Conservation (phyloP, 1,140 invertebrate species). For the Melitaea cinxia region DNA sequence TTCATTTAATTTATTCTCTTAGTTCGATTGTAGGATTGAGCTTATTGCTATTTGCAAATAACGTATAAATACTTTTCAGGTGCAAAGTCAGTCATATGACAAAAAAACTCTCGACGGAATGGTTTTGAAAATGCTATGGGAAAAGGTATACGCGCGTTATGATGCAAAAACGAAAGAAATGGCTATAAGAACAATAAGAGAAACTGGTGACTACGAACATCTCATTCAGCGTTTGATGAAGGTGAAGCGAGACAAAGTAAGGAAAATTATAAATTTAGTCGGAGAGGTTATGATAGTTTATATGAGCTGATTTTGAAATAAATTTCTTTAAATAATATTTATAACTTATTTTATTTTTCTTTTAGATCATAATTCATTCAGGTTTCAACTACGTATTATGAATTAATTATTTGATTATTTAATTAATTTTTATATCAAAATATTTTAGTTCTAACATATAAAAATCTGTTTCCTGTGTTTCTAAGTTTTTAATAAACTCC, state of each 20-base stretch:
- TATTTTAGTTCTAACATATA: too few species aligned
- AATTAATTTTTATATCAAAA: too few species aligned
- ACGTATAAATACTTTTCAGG: slow-evolving; percentile 44
- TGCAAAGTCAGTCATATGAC: slow-evolving; percentile 40
- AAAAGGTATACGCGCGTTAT: slow-evolving; percentile 55
- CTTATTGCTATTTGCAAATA: not conserved
- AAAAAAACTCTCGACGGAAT: slow-evolving; percentile 62
- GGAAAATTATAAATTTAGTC: slow-evolving; percentile 52
- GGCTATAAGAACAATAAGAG: slow-evolving; percentile 57
- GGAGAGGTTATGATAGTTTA: slow-evolving; percentile 63
- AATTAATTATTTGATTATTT: too few species aligned
- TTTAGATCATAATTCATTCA: too few species aligned
- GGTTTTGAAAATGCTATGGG: slow-evolving; percentile 65
- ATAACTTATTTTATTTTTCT: too few species aligned
- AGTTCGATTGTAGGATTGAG: too few species aligned
- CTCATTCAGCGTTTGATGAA: slow-evolving; percentile 53
- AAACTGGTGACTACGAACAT: slow-evolving; percentile 53
- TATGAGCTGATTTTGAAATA: slow-evolving; percentile 31
- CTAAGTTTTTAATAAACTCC: too few species aligned
- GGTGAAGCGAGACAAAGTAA: slow-evolving; percentile 54
- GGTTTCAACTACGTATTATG: too few species aligned
- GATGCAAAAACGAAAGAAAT: slow-evolving; percentile 53
- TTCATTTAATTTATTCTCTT: too few species aligned
- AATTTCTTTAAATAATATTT: not conserved
- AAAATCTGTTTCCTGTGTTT: too few species aligned